Evolutionary conservation across 2,113 vertebrate species (phyloP), one percentile per base, ranked within the genome.

Genomic region (Sebastes schlegelii): DNA sequence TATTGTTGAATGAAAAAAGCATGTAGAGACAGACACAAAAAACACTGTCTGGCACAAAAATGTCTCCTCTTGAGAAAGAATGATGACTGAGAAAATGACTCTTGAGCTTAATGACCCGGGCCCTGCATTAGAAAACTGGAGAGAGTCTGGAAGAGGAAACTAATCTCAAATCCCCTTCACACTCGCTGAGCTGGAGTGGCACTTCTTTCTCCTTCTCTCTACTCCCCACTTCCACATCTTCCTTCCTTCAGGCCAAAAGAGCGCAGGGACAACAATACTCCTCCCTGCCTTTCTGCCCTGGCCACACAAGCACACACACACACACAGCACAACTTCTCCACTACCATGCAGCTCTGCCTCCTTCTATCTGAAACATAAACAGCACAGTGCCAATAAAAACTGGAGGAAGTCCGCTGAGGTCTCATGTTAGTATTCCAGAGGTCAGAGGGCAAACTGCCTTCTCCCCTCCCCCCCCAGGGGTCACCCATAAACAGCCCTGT

Each of bases 181-280:
- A 49, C 69, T 67, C 60, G 5, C 63, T 64, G 57, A n/a, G 66
- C 23, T 70, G 51, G 84, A 92, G 82, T 66, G 66, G 72, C 85
- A 84, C 86, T 89, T 91, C 61, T 87, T 69, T 85, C 85, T 73
- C 66, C 67, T 82, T 69, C 70, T 83, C 88, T 83, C 79, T 89
- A 43, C 86, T 90, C 82, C 66, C 73, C 68, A 89, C 86, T 80
- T 91, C 88, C 84, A 76, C 49, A 2, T 80, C 78, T 94, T 94
- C 91, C 93, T 93, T 93, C 92, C 93, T 85, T 57, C 45, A 40
- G 74, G 79, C 86, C 77, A 83, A 70, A 81, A 66, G 88, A 86
- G 84, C 74, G 72, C 71, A 63, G 9, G 73, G 85, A 91, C 86
- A 91, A 91, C 88, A 90, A 87, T 81, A 62, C 86, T 60, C 74